Conservation (phyloP, 2,888 invertebrate species). For the Harpalus rubripes region DNA sequence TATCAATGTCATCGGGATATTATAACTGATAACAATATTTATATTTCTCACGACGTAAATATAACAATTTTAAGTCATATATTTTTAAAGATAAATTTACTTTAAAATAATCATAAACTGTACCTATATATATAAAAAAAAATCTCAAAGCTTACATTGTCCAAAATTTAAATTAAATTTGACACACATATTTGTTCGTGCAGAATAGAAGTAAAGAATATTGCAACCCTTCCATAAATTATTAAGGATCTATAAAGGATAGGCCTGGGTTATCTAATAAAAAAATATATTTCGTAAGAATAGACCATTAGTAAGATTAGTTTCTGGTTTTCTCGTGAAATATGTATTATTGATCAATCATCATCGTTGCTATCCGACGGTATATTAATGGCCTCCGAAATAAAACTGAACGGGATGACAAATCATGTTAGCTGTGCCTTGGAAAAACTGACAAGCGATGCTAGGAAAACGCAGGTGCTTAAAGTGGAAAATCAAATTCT, state of each 20-base stretch:
- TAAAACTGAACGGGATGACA: constrained; percentile 38
- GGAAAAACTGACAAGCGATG: constrained; percentile 35
- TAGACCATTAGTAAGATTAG: constrained; percentile 48
- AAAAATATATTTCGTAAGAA: constrained; percentile 29
- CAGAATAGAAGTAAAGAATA: constrained; percentile 16
- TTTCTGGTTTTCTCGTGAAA: constrained; percentile 38
- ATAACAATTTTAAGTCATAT: too few relatives aligned
- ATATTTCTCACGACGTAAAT: too few relatives aligned
- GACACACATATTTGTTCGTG: neutral
- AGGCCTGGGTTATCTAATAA: constrained; percentile 15
- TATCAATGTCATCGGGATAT: too few relatives aligned
- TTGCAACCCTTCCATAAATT: constrained; percentile 14
- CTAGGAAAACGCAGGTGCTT: constrained; percentile 26
- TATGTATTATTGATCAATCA: constrained; percentile 55
- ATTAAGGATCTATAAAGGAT: constrained; percentile 35
- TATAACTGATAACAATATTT: too few relatives aligned
- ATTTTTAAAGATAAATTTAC: too few relatives aligned
- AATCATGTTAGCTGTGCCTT: constrained; percentile 29
- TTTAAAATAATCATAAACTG: too few relatives aligned
- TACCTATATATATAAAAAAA: neutral
- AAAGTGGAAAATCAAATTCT: neutral
- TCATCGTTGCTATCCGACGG: constrained; percentile 26
- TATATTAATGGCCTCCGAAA: constrained; percentile 42
- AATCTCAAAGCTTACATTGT: neutral
- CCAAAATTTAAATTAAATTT: neutral